Evolutionary conservation across 2,888 invertebrate genomes (phyloP).

Genomic region (Polydrusus tereticollis): DNA sequence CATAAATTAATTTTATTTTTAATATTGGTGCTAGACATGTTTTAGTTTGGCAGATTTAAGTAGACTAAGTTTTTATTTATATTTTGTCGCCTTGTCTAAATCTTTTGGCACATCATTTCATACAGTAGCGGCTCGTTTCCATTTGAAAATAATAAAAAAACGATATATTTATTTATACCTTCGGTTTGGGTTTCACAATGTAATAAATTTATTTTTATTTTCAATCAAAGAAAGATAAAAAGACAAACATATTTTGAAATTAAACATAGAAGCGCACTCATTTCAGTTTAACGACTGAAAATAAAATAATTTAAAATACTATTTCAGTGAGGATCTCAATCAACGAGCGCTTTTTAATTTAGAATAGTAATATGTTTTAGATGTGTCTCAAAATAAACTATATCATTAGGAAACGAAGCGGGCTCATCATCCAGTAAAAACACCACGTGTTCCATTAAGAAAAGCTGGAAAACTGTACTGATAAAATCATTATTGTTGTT

Average conservation of each 20-base stretch:
- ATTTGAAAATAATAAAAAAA: too few relatives aligned
- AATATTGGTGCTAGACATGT: background rate
- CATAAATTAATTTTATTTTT: background rate
- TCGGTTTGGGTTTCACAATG: background rate
- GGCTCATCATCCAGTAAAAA: constrained; percentile 16
- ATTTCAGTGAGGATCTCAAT: constrained; percentile 51
- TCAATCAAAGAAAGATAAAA: constrained; percentile 16
- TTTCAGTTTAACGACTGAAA: constrained; percentile 31
- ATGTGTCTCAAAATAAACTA: constrained; percentile 56
- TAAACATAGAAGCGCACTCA: background rate
- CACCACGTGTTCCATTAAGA: constrained; percentile 29
- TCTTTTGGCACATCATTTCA: constrained; percentile 1
- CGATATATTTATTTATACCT: too few relatives aligned
- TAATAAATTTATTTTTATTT: constrained; percentile 13
- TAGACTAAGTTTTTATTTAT: constrained; percentile 10
- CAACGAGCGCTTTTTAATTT: constrained; percentile 54
- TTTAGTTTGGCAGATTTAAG: constrained; percentile 6
- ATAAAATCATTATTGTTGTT: too few relatives aligned
- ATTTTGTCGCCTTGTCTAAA: background rate
- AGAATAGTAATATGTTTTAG: constrained; percentile 54
- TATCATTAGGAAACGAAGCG: constrained; percentile 53
- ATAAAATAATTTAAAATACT: constrained; percentile 37
- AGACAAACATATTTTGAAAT: background rate
- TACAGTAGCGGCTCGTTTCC: too few relatives aligned
- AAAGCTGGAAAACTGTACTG: background rate